These are phyloP conservation scores for Coptodon rendalli DNA, from an alignment of 2,113 vertebrate genomes.

Conservation along the genomic window DNA sequence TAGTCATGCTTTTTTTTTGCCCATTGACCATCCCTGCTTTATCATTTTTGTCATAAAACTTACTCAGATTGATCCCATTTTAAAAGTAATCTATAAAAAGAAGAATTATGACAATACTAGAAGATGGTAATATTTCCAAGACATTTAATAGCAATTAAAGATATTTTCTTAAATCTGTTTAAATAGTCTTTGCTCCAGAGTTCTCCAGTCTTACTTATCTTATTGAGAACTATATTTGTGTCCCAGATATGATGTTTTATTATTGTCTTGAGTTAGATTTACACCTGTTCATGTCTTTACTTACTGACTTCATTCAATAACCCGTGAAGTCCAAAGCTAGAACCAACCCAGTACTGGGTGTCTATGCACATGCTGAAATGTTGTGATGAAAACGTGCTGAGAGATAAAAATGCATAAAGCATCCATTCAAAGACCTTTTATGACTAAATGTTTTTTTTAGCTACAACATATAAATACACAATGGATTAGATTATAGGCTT, in stretches of 20 bases:
- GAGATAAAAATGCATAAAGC: not conserved
- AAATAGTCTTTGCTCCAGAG: not conserved
- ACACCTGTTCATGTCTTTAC: not conserved
- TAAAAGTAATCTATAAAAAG: not conserved
- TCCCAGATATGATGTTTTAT: not conserved
- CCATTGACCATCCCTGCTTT: not conserved
- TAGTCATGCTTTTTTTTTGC: not conserved
- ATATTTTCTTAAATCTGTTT: not conserved
- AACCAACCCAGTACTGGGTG: not conserved
- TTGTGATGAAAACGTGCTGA: not conserved
- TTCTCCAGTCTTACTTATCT: not conserved
- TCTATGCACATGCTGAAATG: not conserved
- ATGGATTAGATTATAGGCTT: not conserved
- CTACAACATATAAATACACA: not conserved
- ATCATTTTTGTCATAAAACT: not conserved
- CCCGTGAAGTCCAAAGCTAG: not conserved
- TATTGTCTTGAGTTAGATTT: conserved; percentile 1
- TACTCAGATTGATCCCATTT: not conserved
- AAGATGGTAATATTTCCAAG: not conserved
- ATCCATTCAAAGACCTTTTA: not conserved
- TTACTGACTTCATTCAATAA: not conserved
- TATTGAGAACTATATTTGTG: not conserved
- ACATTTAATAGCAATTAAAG: not conserved
- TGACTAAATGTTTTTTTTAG: not conserved
- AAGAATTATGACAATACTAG: not conserved